A percentile compares a stretch with the other conserved stretches of the same genome.
phyloP scores from a whole-genome alignment of 2,797 vertebrate genomes.

The Chelonia mydas region DNA sequence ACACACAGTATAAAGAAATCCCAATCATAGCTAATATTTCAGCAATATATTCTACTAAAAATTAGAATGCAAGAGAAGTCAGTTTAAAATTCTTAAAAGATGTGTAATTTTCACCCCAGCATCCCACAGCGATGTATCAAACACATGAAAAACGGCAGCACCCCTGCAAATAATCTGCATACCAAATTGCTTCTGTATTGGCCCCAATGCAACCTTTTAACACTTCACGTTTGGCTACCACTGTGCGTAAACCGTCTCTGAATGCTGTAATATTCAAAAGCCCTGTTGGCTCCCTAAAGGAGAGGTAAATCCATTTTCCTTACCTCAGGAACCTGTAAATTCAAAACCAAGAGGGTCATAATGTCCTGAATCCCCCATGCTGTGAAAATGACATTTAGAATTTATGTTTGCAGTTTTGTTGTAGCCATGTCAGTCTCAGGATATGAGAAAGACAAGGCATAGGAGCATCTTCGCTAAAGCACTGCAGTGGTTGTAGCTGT shows the following conservation, averaged over 20 bases:
- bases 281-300: neutral
- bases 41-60: slow-evolving; percentile 18
- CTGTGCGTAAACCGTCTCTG: neutral
- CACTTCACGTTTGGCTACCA: neutral
- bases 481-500: too few species aligned
- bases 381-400: neutral
- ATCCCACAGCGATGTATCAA: neutral
- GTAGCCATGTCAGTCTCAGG: too few species aligned
- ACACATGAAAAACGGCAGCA: neutral
- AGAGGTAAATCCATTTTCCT: neutral
- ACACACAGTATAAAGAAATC: neutral
- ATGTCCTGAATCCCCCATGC: neutral
- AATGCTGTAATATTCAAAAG: slow-evolving; percentile 10
- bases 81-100: neutral
- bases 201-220: neutral
- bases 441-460: too few species aligned
- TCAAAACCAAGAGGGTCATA: neutral
- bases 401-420: neutral
- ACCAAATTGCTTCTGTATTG: neutral
- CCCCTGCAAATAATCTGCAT: slow-evolving; percentile 2
- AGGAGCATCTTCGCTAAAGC: too few species aligned
- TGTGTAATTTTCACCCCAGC: neutral
- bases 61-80: slow-evolving; percentile 10
- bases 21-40: neutral
- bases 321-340: neutral